Conservation (phyloP, 2,888 invertebrate genomes). For the Xanthia togata region DNA sequence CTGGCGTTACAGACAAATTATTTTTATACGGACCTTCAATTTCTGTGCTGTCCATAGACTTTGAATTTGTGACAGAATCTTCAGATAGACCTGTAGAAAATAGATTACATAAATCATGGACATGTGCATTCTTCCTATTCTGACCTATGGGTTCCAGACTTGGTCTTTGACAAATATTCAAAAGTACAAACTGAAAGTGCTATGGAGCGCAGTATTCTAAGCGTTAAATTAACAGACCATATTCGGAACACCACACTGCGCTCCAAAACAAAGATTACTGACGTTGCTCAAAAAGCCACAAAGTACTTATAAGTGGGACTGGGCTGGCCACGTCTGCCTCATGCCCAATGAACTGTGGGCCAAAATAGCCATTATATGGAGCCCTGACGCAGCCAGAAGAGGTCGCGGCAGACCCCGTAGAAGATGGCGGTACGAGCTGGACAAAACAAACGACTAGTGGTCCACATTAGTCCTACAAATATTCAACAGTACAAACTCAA, state of each 20-base stretch:
- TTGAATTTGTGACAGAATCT: constrained; percentile 55
- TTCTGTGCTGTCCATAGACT: constrained; percentile 63
- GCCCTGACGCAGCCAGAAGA: no score
- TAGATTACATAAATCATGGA: constrained; percentile 4
- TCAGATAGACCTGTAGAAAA: constrained; percentile 68
- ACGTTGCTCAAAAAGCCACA: not conserved
- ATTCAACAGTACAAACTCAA: not conserved
- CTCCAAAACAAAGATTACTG: not conserved
- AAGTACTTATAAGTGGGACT: not conserved
- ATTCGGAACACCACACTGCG: not conserved
- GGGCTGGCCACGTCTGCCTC: not conserved
- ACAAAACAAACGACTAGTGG: not conserved
- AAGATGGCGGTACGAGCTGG: not conserved
- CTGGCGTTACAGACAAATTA: constrained; percentile 38
- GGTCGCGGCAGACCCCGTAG: not conserved
- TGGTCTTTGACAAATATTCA: not conserved
- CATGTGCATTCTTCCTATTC: not conserved
- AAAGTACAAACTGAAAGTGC: not conserved
- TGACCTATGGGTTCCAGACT: not conserved
- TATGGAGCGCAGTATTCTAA: not conserved
- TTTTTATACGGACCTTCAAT: constrained; percentile 43
- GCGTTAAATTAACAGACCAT: not conserved
- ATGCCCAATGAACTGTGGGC: not conserved
- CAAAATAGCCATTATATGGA: not conserved
- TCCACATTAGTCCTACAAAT: not conserved